A percentile compares a stretch with the other conserved stretches of the same genome.
These are phyloP conservation scores for Trichopoda pennipes DNA, from an alignment of 2,888 invertebrate genomes.

Conservation along the genomic window DNA sequence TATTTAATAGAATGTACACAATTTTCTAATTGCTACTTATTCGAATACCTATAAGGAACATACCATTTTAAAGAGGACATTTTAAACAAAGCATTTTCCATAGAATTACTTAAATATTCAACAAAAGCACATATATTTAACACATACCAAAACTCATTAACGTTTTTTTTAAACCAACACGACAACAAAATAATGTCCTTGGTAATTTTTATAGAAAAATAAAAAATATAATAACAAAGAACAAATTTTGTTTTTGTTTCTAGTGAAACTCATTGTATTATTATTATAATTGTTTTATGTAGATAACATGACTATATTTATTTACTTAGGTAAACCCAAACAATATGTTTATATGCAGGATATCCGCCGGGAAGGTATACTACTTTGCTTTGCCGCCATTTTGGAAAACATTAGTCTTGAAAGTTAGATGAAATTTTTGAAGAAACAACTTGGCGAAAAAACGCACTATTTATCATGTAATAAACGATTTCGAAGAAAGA, in stretches of 20 bases:
- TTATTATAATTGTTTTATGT: neutral
- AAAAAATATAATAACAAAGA: constrained; percentile 1
- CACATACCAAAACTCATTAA: constrained; percentile 18
- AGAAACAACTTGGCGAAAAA: too few relatives aligned
- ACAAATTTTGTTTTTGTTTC: neutral
- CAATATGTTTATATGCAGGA: too few relatives aligned
- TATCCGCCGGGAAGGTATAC: too few relatives aligned
- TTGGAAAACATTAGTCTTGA: too few relatives aligned
- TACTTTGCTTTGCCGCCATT: too few relatives aligned
- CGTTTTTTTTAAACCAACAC: neutral
- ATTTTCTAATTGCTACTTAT: constrained; percentile 51
- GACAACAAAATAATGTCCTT: constrained; percentile 42
- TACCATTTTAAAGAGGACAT: constrained; percentile 7
- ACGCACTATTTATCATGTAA: too few relatives aligned
- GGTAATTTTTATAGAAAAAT: constrained; percentile 8
- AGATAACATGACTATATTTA: constrained; percentile 26
- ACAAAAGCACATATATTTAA: constrained; percentile 7
- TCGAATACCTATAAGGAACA: constrained; percentile 16
- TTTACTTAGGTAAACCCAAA: neutral
- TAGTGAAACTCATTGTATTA: neutral
- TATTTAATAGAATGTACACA: constrained; percentile 38
- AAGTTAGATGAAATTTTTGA: too few relatives aligned
- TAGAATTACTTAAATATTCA: constrained; percentile 13
- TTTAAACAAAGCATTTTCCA: constrained; percentile 8
- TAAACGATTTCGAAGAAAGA: too few relatives aligned